Percentiles rank a stretch among this genome's conserved stretches.
Evolutionary conservation across 2,888 invertebrate genomes (phyloP).

Genomic region (Agrotis ipsilon): DNA sequence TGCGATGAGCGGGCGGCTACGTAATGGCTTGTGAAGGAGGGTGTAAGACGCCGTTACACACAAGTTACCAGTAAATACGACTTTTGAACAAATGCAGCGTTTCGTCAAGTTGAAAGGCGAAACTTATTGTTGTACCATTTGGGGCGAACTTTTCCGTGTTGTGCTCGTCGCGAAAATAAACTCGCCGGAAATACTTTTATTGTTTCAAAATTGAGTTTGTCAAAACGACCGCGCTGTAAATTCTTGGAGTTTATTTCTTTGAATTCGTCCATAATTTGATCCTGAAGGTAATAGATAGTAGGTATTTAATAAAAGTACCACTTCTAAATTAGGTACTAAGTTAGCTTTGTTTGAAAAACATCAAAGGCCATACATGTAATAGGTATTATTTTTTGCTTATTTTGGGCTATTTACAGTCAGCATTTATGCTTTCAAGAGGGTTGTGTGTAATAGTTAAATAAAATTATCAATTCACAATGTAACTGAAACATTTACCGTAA

Average conservation of each 20-base stretch:
- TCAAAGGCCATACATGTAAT: not conserved
- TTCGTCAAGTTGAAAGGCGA: slow-evolving; percentile 67
- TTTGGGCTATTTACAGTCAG: too few species aligned
- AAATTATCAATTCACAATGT: not conserved
- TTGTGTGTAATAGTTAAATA: not conserved
- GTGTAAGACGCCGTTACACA: slow-evolving; percentile 66
- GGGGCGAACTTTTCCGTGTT: slow-evolving; percentile 63
- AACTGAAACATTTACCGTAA: not conserved
- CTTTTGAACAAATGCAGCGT: slow-evolving; percentile 72
- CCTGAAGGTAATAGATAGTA: slow-evolving; percentile 30
- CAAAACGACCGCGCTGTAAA: slow-evolving; percentile 63
- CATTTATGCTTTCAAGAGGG: too few species aligned
- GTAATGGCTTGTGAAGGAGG: slow-evolving; percentile 79
- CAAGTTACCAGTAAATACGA: slow-evolving; percentile 67
- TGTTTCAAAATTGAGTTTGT: slow-evolving; percentile 73
- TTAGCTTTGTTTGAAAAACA: not conserved
- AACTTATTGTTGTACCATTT: slow-evolving; percentile 69
- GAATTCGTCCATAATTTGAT: slow-evolving; percentile 40
- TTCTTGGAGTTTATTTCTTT: slow-evolving; percentile 41
- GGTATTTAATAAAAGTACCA: slow-evolving; percentile 7
- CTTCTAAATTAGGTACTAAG: not conserved
- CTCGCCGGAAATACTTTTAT: slow-evolving; percentile 67
- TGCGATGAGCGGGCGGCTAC: slow-evolving; percentile 71
- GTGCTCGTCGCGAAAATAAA: slow-evolving; percentile 67
- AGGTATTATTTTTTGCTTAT: too few species aligned